Conservation (phyloP, 2,888 invertebrate species). For the Lasioglossum lativentre region DNA sequence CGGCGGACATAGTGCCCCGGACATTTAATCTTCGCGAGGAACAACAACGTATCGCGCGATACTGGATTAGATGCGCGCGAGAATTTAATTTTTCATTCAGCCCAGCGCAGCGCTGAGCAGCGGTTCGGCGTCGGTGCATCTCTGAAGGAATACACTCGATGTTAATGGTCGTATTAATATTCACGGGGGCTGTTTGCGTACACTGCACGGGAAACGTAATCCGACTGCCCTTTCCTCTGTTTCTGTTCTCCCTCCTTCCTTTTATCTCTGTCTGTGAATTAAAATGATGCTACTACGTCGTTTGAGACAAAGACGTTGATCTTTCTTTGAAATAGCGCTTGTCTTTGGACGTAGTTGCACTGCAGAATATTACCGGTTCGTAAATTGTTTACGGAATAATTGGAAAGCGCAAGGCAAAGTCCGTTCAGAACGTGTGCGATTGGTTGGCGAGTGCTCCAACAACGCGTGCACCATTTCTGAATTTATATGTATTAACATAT, state of each 20-base stretch:
- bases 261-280: neutral
- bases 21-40: constrained; percentile 60
- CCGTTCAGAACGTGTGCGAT: neutral
- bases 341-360: neutral
- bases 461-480: no score
- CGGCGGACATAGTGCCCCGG: constrained; percentile 36
- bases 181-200: neutral
- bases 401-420: neutral
- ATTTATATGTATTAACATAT: neutral
- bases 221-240: neutral
- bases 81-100: constrained; percentile 52
- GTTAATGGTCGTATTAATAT: neutral
- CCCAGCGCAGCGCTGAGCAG: neutral
- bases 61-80: constrained; percentile 31
- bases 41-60: constrained; percentile 42
- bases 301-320: neutral
- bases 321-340: neutral
- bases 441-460: neutral
- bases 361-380: neutral
- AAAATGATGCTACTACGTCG: neutral
- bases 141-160: neutral
- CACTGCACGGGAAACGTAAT: neutral
- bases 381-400: neutral
- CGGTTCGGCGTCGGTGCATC: neutral
- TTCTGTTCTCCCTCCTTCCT: neutral